These are phyloP conservation scores for Criorhina ranunculi DNA, from an alignment of 2,888 invertebrate genomes.

Conservation along the genomic window DNA sequence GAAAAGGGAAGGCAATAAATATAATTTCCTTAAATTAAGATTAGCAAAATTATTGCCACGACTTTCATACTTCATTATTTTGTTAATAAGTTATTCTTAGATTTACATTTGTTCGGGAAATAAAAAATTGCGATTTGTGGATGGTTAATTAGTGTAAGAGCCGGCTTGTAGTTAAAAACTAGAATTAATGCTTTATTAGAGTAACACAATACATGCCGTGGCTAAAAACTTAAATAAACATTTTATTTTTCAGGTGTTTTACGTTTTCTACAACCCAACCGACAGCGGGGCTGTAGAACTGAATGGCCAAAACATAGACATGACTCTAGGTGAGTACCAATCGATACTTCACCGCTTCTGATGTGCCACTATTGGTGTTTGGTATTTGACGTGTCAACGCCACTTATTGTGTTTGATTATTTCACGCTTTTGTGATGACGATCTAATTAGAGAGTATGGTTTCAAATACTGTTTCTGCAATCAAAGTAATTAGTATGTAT, in stretches of 20 bases:
- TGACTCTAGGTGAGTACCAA: slow-evolving; percentile 90
- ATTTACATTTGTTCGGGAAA: not conserved
- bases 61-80: slow-evolving; percentile 48
- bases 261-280: slow-evolving; percentile 89
- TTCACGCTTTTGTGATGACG: slow-evolving; percentile 36
- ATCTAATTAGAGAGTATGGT: slow-evolving; percentile 38
- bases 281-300: slow-evolving; percentile 93
- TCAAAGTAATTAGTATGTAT: slow-evolving; percentile 10
- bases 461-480: slow-evolving; percentile 22
- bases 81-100: slow-evolving; percentile 17
- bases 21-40: slow-evolving; percentile 36
- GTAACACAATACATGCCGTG: too few species aligned
- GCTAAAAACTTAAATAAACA: slow-evolving; percentile 20
- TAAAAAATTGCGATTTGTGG: not conserved
- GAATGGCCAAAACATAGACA: slow-evolving; percentile 92
- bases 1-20: slow-evolving; percentile 29
- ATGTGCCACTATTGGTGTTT: slow-evolving; percentile 7
- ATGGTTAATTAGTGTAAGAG: not conserved
- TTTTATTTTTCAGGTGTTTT: slow-evolving; percentile 80
- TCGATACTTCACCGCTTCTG: slow-evolving; percentile 12
- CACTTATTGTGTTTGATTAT: slow-evolving; percentile 13
- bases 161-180: not conserved
- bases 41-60: slow-evolving; percentile 61
- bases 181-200: slow-evolving; percentile 26
- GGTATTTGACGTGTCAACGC: slow-evolving; percentile 78